Conservation (phyloP, 1,140 invertebrate genomes). For the Trichoplusia ni region DNA sequence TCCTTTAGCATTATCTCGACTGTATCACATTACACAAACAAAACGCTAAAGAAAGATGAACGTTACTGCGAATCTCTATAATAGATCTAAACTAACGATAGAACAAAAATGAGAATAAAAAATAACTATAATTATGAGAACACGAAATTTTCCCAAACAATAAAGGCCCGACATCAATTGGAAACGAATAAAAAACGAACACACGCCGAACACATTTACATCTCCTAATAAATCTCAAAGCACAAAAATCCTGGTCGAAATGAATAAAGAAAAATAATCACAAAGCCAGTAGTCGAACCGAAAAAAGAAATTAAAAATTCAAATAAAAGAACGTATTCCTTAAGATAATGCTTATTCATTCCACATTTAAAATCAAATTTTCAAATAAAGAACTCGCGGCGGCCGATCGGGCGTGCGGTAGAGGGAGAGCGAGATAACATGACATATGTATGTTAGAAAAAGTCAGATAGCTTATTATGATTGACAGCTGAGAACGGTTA, state of each 20-base stretch:
- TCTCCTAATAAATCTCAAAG: constrained; percentile 62
- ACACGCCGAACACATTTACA: constrained; percentile 56
- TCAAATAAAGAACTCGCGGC: constrained; percentile 78
- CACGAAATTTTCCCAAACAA: constrained; percentile 27
- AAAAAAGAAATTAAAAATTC: constrained; percentile 80
- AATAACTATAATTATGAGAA: constrained; percentile 28
- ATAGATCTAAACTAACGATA: constrained; percentile 28
- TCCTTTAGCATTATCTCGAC: constrained; percentile 29
- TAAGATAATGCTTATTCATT: constrained; percentile 82
- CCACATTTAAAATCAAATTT: constrained; percentile 82
- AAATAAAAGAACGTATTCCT: constrained; percentile 79
- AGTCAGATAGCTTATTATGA: constrained; percentile 79
- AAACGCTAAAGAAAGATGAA: constrained; percentile 27
- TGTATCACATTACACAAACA: constrained; percentile 46
- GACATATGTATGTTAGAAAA: constrained; percentile 58
- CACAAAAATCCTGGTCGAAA: constrained; percentile 52
- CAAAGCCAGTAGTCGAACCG: constrained; percentile 64
- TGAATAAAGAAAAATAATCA: constrained; percentile 62
- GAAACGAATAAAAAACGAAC: constrained; percentile 40
- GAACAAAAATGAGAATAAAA: constrained; percentile 8
- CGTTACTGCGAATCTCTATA: constrained; percentile 10
- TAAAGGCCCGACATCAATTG: constrained; percentile 35
- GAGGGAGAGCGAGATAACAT: constrained; percentile 54
- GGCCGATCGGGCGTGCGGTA: constrained; percentile 66
- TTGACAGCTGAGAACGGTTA: constrained; percentile 82